These are phyloP conservation scores for Sebastes trivittatus DNA, from an alignment of 2,797 vertebrate species.

Conservation along the genomic window DNA sequence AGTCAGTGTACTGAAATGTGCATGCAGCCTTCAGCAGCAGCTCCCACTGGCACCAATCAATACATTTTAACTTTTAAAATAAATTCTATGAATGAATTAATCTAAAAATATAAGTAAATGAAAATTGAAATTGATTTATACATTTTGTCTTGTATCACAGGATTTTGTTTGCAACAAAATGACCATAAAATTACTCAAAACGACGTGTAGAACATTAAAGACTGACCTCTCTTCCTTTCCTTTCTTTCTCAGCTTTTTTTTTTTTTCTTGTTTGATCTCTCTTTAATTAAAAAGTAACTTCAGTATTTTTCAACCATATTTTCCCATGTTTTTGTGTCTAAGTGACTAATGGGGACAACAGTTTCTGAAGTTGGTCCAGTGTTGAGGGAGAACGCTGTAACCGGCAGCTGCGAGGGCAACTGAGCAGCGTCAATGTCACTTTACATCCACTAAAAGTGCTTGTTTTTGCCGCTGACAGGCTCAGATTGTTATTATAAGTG, in stretches of 20 bases:
- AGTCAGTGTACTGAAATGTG: not conserved
- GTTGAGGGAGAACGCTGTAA: too few relatives aligned
- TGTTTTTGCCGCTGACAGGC: too few relatives aligned
- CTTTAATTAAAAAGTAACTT: not conserved
- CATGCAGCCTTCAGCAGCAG: not conserved
- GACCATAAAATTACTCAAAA: not conserved
- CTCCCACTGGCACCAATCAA: not conserved
- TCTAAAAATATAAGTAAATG: not conserved
- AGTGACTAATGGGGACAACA: too few relatives aligned
- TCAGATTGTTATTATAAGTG: too few relatives aligned
- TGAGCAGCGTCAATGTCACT: too few relatives aligned
- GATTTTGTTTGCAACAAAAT: not conserved
- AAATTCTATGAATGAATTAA: not conserved
- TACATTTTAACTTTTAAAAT: not conserved
- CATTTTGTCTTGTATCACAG: accelerated
- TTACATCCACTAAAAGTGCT: too few relatives aligned
- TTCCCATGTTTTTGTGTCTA: too few relatives aligned
- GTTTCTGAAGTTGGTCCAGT: too few relatives aligned
- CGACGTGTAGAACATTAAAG: too few relatives aligned
- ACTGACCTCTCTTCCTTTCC: not conserved
- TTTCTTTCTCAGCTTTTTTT: not conserved
- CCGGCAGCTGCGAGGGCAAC: too few relatives aligned
- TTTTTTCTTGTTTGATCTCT: not conserved
- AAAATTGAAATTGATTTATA: not conserved
- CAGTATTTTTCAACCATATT: too few relatives aligned